These are phyloP conservation scores for Ptychodera flava DNA, from an alignment of 35 echinoderm and acorn worm species.

Conservation along the genomic window DNA sequence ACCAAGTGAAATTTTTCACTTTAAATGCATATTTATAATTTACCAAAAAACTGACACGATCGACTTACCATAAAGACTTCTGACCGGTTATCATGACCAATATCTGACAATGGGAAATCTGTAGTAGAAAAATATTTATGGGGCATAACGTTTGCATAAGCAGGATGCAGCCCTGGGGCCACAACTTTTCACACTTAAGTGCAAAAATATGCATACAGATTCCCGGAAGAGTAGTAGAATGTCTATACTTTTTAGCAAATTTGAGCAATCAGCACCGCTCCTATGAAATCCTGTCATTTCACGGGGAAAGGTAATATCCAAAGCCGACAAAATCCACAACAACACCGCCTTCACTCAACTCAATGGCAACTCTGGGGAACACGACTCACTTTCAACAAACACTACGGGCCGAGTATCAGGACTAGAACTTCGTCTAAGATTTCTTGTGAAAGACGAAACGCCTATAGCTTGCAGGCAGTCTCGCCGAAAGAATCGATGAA, in stretches of 20 bases:
- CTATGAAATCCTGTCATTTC: too few relatives aligned
- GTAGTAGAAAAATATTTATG: neutral
- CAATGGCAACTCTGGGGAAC: conserved; percentile 37
- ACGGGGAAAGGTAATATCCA: conserved; percentile 42
- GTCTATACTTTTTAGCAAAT: conserved; percentile 60
- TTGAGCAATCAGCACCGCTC: conserved; percentile 47
- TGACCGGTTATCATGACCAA: neutral
- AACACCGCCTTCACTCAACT: conserved; percentile 56
- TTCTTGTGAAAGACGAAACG: too few relatives aligned
- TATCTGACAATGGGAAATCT: neutral
- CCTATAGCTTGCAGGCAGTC: too few relatives aligned
- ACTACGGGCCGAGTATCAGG: conserved; percentile 83
- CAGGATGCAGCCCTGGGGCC: neutral
- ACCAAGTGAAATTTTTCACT: too few relatives aligned
- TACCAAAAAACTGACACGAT: too few relatives aligned
- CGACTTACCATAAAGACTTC: too few relatives aligned
- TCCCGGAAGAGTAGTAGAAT: neutral
- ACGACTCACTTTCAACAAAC: too few relatives aligned
- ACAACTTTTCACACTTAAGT: too few relatives aligned
- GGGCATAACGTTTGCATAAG: neutral
- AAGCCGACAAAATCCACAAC: conserved; percentile 62
- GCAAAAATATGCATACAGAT: neutral
- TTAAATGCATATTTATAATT: too few relatives aligned
- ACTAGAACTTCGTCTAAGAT: too few relatives aligned
- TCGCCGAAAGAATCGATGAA: too few relatives aligned